phyloP scores from a whole-genome alignment of 53 echinoderm and acorn worm species.

The Crossaster papposus region DNA sequence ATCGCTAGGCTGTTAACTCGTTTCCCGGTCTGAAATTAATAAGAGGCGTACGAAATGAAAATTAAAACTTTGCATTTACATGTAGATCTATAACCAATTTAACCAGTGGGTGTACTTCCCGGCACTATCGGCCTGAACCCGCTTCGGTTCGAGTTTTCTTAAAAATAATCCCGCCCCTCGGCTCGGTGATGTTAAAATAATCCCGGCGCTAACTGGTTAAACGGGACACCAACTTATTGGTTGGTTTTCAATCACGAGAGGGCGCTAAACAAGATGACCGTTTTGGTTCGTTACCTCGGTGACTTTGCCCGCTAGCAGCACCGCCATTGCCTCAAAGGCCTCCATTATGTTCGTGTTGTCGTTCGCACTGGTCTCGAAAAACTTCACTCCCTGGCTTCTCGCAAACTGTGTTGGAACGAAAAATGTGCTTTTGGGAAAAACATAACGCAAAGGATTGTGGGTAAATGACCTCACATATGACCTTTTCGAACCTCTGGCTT shows the following conservation, averaged over 20 bases:
- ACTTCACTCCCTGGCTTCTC: conserved; percentile 65
- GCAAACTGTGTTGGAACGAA: conserved; percentile 72
- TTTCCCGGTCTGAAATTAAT: conserved; percentile 31
- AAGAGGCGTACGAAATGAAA: neutral
- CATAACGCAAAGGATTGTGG: no score
- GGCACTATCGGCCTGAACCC: no score
- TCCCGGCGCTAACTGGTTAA: no score
- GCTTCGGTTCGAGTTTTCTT: no score
- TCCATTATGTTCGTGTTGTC: conserved; percentile 76
- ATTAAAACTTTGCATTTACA: neutral
- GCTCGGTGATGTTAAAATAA: no score
- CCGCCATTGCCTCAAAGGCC: conserved; percentile 79
- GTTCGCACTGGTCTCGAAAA: conserved; percentile 88
- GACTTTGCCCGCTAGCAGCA: conserved; percentile 55
- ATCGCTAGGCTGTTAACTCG: conserved; percentile 37
- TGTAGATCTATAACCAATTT: no score
- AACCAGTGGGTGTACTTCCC: no score
- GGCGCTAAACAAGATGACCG: neutral
- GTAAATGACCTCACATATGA: no score
- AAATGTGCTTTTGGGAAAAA: neutral
- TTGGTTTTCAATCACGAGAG: neutral
- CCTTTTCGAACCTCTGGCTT: no score
- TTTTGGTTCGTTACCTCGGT: conserved; percentile 25
- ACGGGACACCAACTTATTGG: no score
- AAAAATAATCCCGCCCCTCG: no score